These are phyloP conservation scores for Astropecten irregularis DNA, from an alignment of 53 echinoderm and acorn worm species.

Conservation along the genomic window DNA sequence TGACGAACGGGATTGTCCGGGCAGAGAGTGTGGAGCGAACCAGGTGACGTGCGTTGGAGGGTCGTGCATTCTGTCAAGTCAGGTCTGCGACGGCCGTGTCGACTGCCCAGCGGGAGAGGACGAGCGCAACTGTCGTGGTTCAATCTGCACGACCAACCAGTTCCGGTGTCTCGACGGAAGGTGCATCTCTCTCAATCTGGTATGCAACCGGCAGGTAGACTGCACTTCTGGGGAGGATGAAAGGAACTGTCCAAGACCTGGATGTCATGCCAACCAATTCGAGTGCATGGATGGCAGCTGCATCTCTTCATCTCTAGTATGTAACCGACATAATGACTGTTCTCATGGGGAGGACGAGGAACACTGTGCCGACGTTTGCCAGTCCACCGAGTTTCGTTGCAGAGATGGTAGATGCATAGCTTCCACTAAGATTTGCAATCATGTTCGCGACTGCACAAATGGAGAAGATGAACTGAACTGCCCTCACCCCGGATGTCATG, in stretches of 20 bases:
- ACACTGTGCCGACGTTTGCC: neutral
- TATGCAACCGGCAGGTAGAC: slow-evolving; percentile 16
- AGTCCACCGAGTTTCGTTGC: neutral
- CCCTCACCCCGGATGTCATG: neutral
- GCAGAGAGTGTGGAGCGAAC: neutral
- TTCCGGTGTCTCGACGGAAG: slow-evolving; percentile 3
- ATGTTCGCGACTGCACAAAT: slow-evolving; percentile 31
- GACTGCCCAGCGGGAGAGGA: slow-evolving; percentile 39
- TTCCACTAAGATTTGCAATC: slow-evolving; percentile 30
- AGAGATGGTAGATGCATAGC: slow-evolving; percentile 28
- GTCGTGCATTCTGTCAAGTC: neutral
- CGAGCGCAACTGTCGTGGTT: slow-evolving; percentile 11
- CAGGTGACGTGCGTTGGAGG: neutral
- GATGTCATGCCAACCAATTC: slow-evolving; percentile 1
- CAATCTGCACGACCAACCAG: neutral
- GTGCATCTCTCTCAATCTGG: neutral
- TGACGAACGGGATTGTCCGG: slow-evolving; percentile 18
- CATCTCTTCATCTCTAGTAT: neutral
- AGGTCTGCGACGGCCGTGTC: slow-evolving; percentile 42
- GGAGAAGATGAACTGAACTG: slow-evolving; percentile 41
- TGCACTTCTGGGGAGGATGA: slow-evolving; percentile 28
- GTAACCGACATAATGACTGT: slow-evolving; percentile 27
- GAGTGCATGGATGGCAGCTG: slow-evolving; percentile 28
- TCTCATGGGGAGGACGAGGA: slow-evolving; percentile 32
- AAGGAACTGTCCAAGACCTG: neutral